phyloP scores from a whole-genome alignment of 2,888 invertebrate species.

The Aporophyla lueneburgensis region DNA sequence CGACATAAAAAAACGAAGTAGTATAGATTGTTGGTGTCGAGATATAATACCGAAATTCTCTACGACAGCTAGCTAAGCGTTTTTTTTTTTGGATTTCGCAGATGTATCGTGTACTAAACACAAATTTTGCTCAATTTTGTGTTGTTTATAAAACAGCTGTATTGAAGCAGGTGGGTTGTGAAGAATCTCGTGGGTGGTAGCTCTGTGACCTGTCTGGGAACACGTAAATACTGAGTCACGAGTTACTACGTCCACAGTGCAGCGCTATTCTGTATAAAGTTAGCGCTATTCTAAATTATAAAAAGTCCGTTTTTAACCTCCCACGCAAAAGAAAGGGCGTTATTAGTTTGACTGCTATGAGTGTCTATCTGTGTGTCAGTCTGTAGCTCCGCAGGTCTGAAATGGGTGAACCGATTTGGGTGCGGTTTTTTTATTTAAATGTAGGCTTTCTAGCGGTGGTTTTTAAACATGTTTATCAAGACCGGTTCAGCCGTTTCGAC shows the following conservation, averaged over 20 bases:
- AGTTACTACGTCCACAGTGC: neutral
- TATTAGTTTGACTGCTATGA: too few species aligned
- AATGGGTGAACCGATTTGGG: too few species aligned
- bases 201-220: constrained; percentile 50
- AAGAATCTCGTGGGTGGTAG: constrained; percentile 27
- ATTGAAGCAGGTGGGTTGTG: constrained; percentile 29
- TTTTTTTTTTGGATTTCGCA: constrained; percentile 16
- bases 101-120: constrained; percentile 17
- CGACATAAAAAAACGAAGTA: too few species aligned
- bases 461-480: too few species aligned
- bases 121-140: constrained; percentile 2
- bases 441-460: too few species aligned
- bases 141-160: constrained; percentile 40
- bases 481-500: too few species aligned
- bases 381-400: too few species aligned
- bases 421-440: too few species aligned
- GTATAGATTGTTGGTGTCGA: too few species aligned
- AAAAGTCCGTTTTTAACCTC: too few species aligned
- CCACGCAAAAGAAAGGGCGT: too few species aligned
- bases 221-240: constrained; percentile 47
- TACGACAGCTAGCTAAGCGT: neutral
- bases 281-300: neutral
- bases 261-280: constrained; percentile 29
- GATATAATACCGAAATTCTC: constrained; percentile 22
- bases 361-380: too few species aligned